These are phyloP conservation scores for Anoplius nigerrimus DNA, from an alignment of 2,888 invertebrate genomes.

Conservation along the genomic window DNA sequence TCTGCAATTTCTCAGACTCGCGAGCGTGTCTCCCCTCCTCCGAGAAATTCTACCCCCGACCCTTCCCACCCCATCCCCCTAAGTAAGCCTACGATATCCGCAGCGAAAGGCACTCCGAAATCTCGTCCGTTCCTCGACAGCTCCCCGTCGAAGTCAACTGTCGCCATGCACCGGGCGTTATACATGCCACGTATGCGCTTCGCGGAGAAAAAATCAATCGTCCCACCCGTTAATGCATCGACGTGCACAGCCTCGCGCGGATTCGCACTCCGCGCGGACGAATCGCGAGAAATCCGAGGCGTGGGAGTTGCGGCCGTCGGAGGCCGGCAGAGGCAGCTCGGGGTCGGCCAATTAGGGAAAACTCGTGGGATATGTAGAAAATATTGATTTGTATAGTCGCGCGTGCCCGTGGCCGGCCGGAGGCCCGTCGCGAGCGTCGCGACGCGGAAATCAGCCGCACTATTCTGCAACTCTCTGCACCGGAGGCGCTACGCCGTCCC, in stretches of 20 bases:
- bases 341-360: slow-evolving; percentile 58
- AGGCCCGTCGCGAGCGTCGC: slow-evolving; percentile 51
- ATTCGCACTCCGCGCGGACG: neutral
- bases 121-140: too few relatives aligned
- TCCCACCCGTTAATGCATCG: too few relatives aligned
- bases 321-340: slow-evolving; percentile 7
- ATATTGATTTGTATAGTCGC: slow-evolving; percentile 67
- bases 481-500: slow-evolving; percentile 2
- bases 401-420: slow-evolving; percentile 61
- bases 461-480: slow-evolving; percentile 39
- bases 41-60: too few relatives aligned
- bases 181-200: too few relatives aligned
- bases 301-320: slow-evolving; percentile 18
- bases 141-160: too few relatives aligned
- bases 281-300: slow-evolving; percentile 1
- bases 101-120: too few relatives aligned
- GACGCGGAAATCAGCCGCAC: slow-evolving; percentile 56
- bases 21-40: slow-evolving; percentile 43
- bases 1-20: slow-evolving; percentile 51
- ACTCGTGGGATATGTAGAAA: slow-evolving; percentile 64
- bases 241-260: too few relatives aligned
- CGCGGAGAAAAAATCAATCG: neutral
- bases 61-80: neutral
- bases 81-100: too few relatives aligned
- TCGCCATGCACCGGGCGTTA: too few relatives aligned